These are phyloP conservation scores for Echiichthys vipera DNA, from an alignment of 2,797 vertebrate genomes.

Conservation along the genomic window DNA sequence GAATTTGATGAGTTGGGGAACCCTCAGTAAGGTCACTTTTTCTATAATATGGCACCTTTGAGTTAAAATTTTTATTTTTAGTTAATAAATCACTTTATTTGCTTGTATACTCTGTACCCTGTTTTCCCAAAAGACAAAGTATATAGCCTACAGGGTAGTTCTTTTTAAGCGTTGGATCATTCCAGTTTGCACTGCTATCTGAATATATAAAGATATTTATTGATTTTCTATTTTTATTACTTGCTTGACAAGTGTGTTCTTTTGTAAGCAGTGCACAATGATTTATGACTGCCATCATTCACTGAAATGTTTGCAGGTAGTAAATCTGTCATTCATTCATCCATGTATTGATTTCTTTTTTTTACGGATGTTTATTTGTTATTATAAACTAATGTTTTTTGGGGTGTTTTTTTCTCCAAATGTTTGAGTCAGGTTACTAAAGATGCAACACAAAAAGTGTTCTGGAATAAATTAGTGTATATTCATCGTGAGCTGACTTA, in stretches of 20 bases:
- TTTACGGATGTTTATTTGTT: background rate
- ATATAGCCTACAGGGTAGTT: background rate
- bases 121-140: background rate
- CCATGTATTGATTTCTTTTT: background rate
- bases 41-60: no score
- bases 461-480: background rate
- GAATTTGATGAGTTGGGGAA: no score
- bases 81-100: no score
- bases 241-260: conserved; percentile 1
- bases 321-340: conserved; percentile 2
- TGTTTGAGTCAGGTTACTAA: background rate
- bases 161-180: background rate
- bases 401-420: background rate
- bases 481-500: background rate
- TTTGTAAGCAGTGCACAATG: conserved; percentile 6
- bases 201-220: background rate
- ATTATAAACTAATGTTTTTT: background rate
- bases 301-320: background rate
- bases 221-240: conserved; percentile 9
- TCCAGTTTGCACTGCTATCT: background rate
- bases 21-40: no score
- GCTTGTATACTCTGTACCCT: no score
- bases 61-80: no score
- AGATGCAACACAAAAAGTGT: background rate
- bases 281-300: conserved; percentile 1